Conservation (phyloP, 2,797 vertebrate species). For the Anas flavirostris region DNA sequence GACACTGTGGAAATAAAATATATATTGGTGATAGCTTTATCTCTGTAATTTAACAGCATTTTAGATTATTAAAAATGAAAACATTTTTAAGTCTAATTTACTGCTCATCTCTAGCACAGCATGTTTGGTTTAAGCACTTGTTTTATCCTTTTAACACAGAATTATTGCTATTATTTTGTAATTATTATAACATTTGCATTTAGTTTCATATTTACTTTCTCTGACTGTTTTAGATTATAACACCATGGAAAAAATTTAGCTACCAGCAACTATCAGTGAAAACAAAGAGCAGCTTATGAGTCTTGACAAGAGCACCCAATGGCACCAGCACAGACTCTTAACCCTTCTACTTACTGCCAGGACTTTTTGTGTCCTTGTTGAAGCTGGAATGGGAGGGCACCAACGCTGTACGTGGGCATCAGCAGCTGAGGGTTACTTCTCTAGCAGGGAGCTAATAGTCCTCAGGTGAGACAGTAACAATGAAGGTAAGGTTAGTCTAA, state of each 20-base stretch:
- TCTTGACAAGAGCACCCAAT: not conserved
- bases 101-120: not conserved
- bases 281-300: not conserved
- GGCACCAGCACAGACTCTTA: not conserved
- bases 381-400: not conserved
- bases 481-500: not conserved
- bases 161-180: not conserved
- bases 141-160: not conserved
- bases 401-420: not conserved
- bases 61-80: constrained; percentile 52
- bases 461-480: not conserved
- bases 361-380: not conserved
- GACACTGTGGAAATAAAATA: constrained; percentile 58
- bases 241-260: not conserved
- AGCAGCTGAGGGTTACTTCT: not conserved
- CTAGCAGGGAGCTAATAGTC: not conserved
- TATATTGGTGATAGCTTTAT: constrained; percentile 28
- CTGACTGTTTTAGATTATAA: not conserved
- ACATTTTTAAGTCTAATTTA: constrained; percentile 29
- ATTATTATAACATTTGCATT: not conserved
- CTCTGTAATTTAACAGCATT: constrained; percentile 49
- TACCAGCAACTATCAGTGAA: not conserved
- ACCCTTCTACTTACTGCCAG: not conserved
- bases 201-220: not conserved
- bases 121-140: not conserved